Evolutionary conservation across 2,113 vertebrate genomes (phyloP).

Genomic region (Micronycteris hirsuta): DNA sequence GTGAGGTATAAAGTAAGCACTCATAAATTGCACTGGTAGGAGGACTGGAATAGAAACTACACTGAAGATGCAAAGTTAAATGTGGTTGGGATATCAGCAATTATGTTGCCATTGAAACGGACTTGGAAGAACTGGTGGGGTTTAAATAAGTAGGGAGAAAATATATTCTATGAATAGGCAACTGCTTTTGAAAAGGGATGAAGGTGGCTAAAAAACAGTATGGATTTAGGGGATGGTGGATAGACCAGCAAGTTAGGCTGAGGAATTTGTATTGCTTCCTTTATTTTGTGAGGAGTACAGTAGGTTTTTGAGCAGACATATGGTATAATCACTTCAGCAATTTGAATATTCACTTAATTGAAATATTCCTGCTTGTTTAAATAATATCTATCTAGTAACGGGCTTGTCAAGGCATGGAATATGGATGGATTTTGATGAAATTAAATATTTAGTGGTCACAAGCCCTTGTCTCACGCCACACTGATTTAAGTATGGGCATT

Average conservation of each 20-base stretch:
- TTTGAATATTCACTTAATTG: constrained; percentile 35
- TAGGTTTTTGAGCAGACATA: background rate
- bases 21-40: background rate
- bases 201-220: background rate
- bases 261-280: background rate
- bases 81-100: background rate
- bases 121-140: background rate
- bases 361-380: constrained; percentile 64
- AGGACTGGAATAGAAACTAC: background rate
- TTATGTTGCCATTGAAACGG: background rate
- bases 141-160: background rate
- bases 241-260: background rate
- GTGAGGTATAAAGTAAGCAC: background rate
- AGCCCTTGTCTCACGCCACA: constrained; percentile 45
- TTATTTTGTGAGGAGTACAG: background rate
- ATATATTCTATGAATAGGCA: background rate
- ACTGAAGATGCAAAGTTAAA: background rate
- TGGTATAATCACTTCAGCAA: background rate
- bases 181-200: background rate
- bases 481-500: constrained; percentile 61
- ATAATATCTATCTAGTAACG: constrained; percentile 37
- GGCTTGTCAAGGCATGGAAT: constrained; percentile 46
- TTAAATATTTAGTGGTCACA: constrained; percentile 69
- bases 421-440: constrained; percentile 58
- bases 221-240: background rate